Conservation (phyloP, 2,888 invertebrate genomes). For the Cybosia mesomella region DNA sequence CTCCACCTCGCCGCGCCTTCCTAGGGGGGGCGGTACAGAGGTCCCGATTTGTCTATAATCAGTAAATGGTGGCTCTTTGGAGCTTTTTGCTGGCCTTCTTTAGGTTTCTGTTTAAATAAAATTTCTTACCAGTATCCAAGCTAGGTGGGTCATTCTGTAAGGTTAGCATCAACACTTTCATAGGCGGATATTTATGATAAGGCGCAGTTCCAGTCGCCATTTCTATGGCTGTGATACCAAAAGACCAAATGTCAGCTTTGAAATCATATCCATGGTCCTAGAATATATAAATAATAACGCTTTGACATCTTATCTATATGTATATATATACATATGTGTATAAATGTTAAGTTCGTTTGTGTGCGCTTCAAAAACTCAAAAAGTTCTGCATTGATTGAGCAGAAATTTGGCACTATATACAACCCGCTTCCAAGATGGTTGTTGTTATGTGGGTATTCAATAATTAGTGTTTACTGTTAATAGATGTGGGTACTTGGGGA, state of each 20-base stretch:
- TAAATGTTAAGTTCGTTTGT: not conserved
- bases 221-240: conserved; percentile 99
- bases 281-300: conserved; percentile 43
- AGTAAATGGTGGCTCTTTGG: not conserved
- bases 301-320: not conserved
- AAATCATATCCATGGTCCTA: conserved; percentile 99
- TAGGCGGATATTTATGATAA: conserved; percentile 99
- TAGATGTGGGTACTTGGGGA: too few species aligned
- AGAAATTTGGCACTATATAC: too few species aligned
- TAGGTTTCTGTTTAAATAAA: not conserved
- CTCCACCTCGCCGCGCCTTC: too few species aligned
- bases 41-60: too few species aligned
- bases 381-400: not conserved
- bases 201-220: conserved; percentile 99
- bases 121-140: conserved; percentile 91
- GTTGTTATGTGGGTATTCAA: too few species aligned
- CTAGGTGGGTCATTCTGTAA: conserved; percentile 99
- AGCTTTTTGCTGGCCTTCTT: not conserved
- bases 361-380: too few species aligned
- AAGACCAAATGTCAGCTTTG: conserved; percentile 93
- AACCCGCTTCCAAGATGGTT: too few species aligned
- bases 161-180: conserved; percentile 99
- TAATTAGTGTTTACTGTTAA: too few species aligned
- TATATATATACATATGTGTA: too few species aligned
- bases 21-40: too few species aligned